Base-by-base conservation (phyloP, 2,797 vertebrate genomes). In the Bradypodion ventrale region DNA sequence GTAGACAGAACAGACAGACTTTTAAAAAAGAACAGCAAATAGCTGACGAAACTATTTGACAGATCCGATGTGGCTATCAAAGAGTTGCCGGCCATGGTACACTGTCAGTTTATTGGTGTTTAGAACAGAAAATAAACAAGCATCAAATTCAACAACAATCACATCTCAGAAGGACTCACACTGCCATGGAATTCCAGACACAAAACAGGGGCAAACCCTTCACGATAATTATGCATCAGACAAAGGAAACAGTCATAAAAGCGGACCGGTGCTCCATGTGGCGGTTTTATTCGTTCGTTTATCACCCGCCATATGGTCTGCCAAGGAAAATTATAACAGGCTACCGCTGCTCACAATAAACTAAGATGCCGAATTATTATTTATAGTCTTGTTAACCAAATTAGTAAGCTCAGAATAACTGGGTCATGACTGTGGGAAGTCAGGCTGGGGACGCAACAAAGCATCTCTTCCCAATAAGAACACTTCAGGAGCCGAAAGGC, bases 211-310 rank as follows among this genome's bases (percentile, higher is more conserved):
- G 75, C 92, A 92, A 92, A 91, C 82, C 78, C 72, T 85, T 65
- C 70, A 82, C 65, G 89, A 93, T 89, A 94, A 94, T 95, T 93
- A 90, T 91, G 82, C 83, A 91, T 91, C 84, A 87, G 90, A 92
- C 87, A 87, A 92, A 92, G 90, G 84, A 93, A 94, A 91, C 2
- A 85, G 74, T 75, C n/a, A 42, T 92, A 93, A 94, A 93, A 95
- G 86, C 44, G 1, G 89, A 92, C 87, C 91, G 90, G 63, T 92
- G 89, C 12, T 94, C 74, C 83, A 85, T 75, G 91, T 86, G 91
- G 77, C 89, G 93, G 76, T 88, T 95, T 95, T 94, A 95, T 94
- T 91, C 88, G 90, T 88, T 89, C 93, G 85, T 95, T 96, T 94
- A 95, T 94, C 91, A 94, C 82, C 77, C 49, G 42, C 91, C 89